Percentiles rank a stretch among this genome's conserved stretches.
Conservation (phyloP, 2,113 vertebrate genomes). For the Ammospiza nelsoni region DNA sequence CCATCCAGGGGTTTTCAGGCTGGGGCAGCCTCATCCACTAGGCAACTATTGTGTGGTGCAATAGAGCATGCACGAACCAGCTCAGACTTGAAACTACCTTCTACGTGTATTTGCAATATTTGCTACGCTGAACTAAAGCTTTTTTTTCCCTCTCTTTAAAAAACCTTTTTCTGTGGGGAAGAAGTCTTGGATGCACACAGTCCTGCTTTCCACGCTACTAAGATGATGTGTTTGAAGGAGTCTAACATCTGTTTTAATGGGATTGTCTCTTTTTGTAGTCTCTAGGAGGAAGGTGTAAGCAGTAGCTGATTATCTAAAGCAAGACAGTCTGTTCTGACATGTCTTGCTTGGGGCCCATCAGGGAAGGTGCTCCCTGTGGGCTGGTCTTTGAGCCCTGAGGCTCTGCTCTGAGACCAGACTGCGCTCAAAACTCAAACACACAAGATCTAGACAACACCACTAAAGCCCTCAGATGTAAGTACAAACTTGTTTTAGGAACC, state of each 20-base stretch:
- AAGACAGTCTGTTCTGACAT: background rate
- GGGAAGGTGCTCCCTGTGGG: rapidly evolving
- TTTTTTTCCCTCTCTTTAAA: background rate
- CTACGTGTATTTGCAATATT: background rate
- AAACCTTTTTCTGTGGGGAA: background rate
- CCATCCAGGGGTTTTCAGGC: background rate
- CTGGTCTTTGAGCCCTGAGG: background rate
- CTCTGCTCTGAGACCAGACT: background rate
- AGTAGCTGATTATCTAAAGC: background rate
- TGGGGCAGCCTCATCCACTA: background rate
- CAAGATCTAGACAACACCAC: background rate
- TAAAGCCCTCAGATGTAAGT: background rate
- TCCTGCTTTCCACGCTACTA: background rate
- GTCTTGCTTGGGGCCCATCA: rapidly evolving
- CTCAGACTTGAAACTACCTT: background rate
- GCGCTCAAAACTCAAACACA: background rate
- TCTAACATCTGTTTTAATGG: background rate
- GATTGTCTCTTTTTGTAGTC: background rate
- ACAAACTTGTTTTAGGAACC: background rate
- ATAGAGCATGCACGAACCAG: background rate
- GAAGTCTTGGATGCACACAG: background rate
- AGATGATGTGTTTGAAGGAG: background rate
- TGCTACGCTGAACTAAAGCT: background rate
- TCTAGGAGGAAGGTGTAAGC: background rate
- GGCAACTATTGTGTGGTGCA: background rate